Conservation (phyloP, 2,797 vertebrate genomes). For the Hypotaenidia okinawae region DNA sequence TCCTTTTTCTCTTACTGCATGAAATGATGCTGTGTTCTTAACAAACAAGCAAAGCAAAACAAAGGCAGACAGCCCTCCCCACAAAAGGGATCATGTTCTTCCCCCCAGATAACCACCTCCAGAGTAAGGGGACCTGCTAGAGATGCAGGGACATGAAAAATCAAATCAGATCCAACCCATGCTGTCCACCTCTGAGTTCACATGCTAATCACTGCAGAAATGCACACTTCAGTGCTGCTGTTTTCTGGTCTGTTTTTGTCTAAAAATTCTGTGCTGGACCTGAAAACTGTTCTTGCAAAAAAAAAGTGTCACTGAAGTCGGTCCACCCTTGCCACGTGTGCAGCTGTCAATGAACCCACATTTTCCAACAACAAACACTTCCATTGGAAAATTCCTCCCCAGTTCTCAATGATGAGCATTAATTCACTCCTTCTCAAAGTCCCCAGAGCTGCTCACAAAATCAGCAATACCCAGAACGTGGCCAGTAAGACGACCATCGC, state of each 20-base stretch:
- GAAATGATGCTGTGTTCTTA: constrained; percentile 62
- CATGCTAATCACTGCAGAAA: not conserved
- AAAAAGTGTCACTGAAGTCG: constrained; percentile 40
- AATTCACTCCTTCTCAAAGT: constrained; percentile 28
- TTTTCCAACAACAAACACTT: constrained; percentile 61
- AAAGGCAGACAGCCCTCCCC: not conserved
- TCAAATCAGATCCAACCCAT: not conserved
- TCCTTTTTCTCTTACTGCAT: constrained; percentile 48
- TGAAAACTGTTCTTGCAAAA: constrained; percentile 20
- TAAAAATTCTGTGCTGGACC: constrained; percentile 19
- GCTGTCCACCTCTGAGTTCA: not conserved
- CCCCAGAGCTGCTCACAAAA: constrained; percentile 10
- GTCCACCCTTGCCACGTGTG: constrained; percentile 33
- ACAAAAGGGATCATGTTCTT: not conserved
- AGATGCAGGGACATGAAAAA: not conserved
- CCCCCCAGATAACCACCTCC: not conserved
- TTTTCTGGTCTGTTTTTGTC: constrained; percentile 24
- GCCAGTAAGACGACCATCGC: fast-evolving
- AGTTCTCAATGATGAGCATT: constrained; percentile 31
- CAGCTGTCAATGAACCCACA: constrained; percentile 56
- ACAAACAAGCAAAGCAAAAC: constrained; percentile 62
- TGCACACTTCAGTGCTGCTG: not conserved
- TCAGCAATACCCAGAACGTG: not conserved
- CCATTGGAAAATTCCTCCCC: constrained; percentile 47
- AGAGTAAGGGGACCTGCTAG: not conserved